phyloP scores from a whole-genome alignment of 2,113 vertebrate species.

The Channa argus region DNA sequence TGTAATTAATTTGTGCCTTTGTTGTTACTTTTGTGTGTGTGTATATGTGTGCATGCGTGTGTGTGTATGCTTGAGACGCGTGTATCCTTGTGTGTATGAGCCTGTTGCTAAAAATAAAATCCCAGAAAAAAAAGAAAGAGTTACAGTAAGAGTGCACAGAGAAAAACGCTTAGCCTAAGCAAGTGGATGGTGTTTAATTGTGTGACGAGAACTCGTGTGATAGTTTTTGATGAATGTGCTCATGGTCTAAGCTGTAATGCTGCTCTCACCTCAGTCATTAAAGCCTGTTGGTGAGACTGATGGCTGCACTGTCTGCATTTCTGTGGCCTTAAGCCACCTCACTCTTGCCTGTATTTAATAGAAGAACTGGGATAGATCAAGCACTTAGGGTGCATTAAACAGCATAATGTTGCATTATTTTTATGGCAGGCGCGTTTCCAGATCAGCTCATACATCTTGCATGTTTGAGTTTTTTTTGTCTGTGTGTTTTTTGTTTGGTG shows the following conservation, averaged over 20 bases:
- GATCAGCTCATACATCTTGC: constrained; percentile 53
- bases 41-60: too few species aligned
- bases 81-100: too few species aligned
- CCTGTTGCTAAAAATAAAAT: not conserved
- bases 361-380: constrained; percentile 48
- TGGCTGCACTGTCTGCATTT: constrained; percentile 51
- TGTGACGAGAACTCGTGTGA: constrained; percentile 7
- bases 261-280: constrained; percentile 62
- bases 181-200: constrained; percentile 10
- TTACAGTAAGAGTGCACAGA: not conserved
- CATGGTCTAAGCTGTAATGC: constrained; percentile 45
- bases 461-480: constrained; percentile 38
- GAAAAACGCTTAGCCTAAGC: not conserved
- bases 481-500: constrained; percentile 13
- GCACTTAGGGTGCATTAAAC: constrained; percentile 75
- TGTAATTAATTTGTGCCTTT: too few species aligned
- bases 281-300: constrained; percentile 36
- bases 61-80: too few species aligned
- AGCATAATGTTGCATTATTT: constrained; percentile 56
- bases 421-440: constrained; percentile 24
- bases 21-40: too few species aligned
- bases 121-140: not conserved
- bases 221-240: constrained; percentile 36
- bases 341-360: constrained; percentile 64
- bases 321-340: constrained; percentile 45